Evolutionary conservation across 1,140 invertebrate genomes (phyloP).

Genomic region (Geopemphigus sp.): DNA sequence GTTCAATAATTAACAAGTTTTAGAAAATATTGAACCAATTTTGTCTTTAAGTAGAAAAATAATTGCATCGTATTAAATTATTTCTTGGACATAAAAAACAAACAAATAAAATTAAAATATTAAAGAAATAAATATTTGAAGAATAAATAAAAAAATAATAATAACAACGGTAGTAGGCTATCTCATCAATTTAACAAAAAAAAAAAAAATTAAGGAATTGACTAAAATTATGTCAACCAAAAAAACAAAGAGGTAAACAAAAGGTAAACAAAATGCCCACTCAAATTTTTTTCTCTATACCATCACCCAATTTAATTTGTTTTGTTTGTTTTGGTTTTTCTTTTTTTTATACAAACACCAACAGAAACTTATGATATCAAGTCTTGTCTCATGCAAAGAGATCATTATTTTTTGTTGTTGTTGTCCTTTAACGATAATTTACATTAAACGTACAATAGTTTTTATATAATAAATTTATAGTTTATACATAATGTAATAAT

Average conservation of each 20-base stretch:
- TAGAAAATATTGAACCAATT: conserved; percentile 30
- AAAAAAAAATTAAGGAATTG: conserved; percentile 43
- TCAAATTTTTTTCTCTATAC: conserved; percentile 35
- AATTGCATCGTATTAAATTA: conserved; percentile 20
- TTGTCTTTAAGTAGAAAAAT: conserved; percentile 46
- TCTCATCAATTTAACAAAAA: conserved; percentile 42
- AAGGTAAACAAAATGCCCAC: conserved; percentile 42
- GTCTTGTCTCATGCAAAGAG: conserved; percentile 46
- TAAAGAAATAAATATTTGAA: conserved; percentile 50
- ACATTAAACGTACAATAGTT: conserved; percentile 27
- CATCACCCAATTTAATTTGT: conserved; percentile 35
- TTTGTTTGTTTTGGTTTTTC: neutral
- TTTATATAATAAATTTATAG: conserved; percentile 34
- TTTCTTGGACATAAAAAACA: conserved; percentile 42
- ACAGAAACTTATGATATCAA: conserved; percentile 45
- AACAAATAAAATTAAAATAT: conserved; percentile 48
- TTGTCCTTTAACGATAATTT: conserved; percentile 42
- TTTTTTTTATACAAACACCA: conserved; percentile 45
- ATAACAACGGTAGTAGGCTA: conserved; percentile 43
- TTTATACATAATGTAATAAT: conserved; percentile 17
- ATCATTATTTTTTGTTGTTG: conserved; percentile 41
- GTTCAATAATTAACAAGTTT: conserved; percentile 23
- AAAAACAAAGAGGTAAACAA: conserved; percentile 31
- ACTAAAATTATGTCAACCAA: conserved; percentile 31
- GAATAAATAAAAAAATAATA: conserved; percentile 48